Evolutionary conservation across 2,797 vertebrate species (phyloP).

Genomic region (Notolepis coatsorum): DNA sequence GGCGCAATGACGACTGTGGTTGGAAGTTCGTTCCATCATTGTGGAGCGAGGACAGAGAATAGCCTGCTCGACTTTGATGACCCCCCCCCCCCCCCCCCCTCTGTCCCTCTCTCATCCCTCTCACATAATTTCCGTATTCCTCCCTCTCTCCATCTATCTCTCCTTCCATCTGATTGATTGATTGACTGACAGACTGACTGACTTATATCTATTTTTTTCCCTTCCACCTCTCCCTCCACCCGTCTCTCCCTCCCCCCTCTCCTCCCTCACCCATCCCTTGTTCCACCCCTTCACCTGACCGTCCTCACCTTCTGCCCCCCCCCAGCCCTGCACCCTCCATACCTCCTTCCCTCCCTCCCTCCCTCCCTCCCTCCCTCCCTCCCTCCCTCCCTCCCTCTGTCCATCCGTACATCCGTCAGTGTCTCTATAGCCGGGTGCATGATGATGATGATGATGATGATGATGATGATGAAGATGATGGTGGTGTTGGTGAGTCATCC

Average conservation of each 20-base stretch:
- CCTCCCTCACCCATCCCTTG: not conserved
- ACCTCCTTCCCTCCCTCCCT: conserved; percentile 3
- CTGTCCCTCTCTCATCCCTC: conserved; percentile 47
- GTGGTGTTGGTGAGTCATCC: conserved; percentile 72
- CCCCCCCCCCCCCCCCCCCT: conserved; percentile 22
- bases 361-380: conserved; percentile 28
- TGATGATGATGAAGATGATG: no score
- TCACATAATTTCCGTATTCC: no score
- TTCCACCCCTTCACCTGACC: not conserved
- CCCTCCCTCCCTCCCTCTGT: not conserved
- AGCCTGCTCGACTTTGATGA: no score
- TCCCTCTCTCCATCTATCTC: conserved; percentile 45
- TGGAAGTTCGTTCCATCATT: no score
- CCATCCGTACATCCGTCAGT: not conserved
- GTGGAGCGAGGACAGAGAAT: no score
- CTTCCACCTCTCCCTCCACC: conserved; percentile 1
- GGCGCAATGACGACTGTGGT: no score
- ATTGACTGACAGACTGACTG: no score
- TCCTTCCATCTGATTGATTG: conserved; percentile 25
- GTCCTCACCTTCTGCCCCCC: not conserved
- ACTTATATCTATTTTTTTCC: not conserved
- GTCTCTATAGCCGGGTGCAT: not conserved
- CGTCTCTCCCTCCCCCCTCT: not conserved
- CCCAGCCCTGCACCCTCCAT: not conserved
- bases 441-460: no score